Evolutionary conservation across 2,113 vertebrate species (phyloP), one percentile per base, ranked within the genome.

Genomic region (Laticauda laticaudata): DNA sequence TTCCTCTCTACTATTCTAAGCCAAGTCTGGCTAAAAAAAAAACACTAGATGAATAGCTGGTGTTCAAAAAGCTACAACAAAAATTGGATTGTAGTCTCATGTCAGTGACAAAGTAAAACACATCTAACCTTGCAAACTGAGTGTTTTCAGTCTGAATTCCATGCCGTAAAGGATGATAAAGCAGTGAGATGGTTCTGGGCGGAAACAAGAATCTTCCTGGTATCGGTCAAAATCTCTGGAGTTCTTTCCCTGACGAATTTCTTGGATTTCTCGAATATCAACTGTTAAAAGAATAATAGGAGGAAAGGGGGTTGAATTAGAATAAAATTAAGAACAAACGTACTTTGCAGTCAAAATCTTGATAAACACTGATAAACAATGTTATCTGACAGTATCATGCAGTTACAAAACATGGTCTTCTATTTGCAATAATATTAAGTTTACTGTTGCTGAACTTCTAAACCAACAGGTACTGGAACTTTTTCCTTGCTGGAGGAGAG

Each of bases 191-290:
- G 98, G 98, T 81, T 99, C 99, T 0, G 96, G 97, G 43, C 98
- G 98, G 53, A 98, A 97, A 0, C 98, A 97, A 0, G 98, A 98
- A 97, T 99, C 99, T 97, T 99, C 99, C 96, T 98, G 98, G 96
- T 99, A 99, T 15, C 99, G 98, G 94, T 99, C 99, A 93, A 99
- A 99, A 90, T 99, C 99, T 14, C 99, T 97, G 0, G 99, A 99
- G 94, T 99, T 99, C 96, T 97, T 99, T 15, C 99, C 99, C 0
- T 98, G 95, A 20, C 99, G 99, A 81, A 99, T 99, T 98, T 99
- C 99, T 95, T 99, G 99, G 97, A 99, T 99, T 95, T 99, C 99
- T 21, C 99, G 98, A 87, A 99, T 99, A 94, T 99, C 99, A 95
- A 99, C 99, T 99, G n/a, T 59, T 43, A 6, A 29, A 91, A 92